Conservation (phyloP, 2,888 invertebrate genomes). For the Arge pagana region DNA sequence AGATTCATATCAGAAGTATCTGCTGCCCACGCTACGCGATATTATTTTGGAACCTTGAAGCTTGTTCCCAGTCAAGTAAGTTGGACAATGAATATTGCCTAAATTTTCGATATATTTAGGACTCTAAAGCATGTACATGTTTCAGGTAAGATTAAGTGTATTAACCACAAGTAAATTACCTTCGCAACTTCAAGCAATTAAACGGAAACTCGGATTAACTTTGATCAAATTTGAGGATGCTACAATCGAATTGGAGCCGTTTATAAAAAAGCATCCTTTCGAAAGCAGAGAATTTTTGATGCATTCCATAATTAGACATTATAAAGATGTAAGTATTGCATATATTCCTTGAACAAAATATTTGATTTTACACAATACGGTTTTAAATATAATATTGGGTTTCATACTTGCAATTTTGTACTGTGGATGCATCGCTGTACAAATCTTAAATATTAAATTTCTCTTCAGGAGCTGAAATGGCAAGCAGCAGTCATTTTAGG, state of each 20-base stretch:
- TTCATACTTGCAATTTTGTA: background rate
- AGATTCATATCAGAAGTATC: slow-evolving; percentile 79
- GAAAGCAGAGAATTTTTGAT: slow-evolving; percentile 87
- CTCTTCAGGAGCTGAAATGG: slow-evolving; percentile 80
- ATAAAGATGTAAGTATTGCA: slow-evolving; percentile 69
- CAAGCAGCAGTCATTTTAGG: slow-evolving; percentile 95
- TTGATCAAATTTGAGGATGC: slow-evolving; percentile 97
- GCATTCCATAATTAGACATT: slow-evolving; percentile 82
- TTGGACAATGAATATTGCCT: too few species aligned
- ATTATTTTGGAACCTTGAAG: slow-evolving; percentile 84
- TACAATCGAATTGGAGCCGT: slow-evolving; percentile 87
- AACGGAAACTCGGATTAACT: slow-evolving; percentile 83
- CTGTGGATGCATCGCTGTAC: background rate
- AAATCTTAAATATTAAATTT: background rate
- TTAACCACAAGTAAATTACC: slow-evolving; percentile 85
- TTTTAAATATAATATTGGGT: background rate
- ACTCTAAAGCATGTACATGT: background rate
- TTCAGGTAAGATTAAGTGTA: slow-evolving; percentile 84
- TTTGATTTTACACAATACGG: background rate
- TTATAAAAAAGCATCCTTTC: slow-evolving; percentile 84
- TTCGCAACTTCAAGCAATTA: slow-evolving; percentile 75
- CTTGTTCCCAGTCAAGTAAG: slow-evolving; percentile 76
- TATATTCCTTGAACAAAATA: background rate
- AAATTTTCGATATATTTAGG: background rate
- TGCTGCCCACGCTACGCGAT: slow-evolving; percentile 79